phyloP scores from a whole-genome alignment of 2,797 vertebrate genomes.

The Cebuella pygmaea region DNA sequence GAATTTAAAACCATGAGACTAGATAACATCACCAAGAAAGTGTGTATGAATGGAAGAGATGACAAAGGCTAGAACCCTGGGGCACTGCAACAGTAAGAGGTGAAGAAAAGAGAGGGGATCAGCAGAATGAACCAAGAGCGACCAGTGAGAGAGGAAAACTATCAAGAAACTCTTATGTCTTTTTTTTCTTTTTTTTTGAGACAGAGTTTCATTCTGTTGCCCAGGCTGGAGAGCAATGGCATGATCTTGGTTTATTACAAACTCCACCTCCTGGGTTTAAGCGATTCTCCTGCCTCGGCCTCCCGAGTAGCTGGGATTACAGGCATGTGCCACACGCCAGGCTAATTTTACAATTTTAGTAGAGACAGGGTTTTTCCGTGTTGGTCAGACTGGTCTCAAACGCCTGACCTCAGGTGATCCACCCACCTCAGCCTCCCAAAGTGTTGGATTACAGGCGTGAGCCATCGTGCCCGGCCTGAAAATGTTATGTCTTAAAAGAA shows the following conservation, averaged over 20 bases:
- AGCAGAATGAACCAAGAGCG: background rate
- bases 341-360: background rate
- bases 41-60: background rate
- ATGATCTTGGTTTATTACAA: background rate
- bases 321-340: background rate
- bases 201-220: background rate
- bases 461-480: background rate
- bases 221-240: background rate
- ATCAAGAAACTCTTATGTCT: background rate
- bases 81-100: background rate
- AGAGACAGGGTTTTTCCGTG: background rate
- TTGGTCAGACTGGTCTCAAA: background rate
- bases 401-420: background rate
- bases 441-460: background rate
- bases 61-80: background rate
- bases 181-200: background rate
- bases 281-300: background rate
- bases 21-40: background rate
- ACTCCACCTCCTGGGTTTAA: background rate
- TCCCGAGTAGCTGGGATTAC: background rate
- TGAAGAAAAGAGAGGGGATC: background rate
- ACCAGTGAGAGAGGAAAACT: background rate
- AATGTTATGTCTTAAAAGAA: background rate
- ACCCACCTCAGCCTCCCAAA: background rate
- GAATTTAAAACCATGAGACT: background rate